phyloP scores from a whole-genome alignment of 2,113 vertebrate genomes.

The Catagonus wagneri region DNA sequence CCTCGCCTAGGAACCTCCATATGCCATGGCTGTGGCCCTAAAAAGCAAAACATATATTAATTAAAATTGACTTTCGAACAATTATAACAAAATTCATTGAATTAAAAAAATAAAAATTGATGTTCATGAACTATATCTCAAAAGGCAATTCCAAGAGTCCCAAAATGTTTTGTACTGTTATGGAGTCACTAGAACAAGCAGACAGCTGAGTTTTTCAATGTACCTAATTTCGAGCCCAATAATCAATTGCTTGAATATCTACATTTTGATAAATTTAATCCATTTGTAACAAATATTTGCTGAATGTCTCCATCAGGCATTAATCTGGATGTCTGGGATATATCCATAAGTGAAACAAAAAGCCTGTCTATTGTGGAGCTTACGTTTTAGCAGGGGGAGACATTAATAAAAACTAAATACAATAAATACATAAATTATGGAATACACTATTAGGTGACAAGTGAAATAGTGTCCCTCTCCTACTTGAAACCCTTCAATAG shows the following conservation, averaged over 20 bases:
- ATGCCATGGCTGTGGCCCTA: too few relatives aligned
- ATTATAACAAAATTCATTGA: too few relatives aligned
- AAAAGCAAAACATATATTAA: too few relatives aligned
- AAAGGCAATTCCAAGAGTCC: slow-evolving; percentile 19
- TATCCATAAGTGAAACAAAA: slow-evolving; percentile 20
- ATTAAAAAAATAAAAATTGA: neutral
- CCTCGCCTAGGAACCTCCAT: too few relatives aligned
- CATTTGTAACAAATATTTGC: slow-evolving; percentile 32
- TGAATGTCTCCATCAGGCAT: neutral
- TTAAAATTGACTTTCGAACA: too few relatives aligned
- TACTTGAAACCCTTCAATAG: slow-evolving; percentile 1
- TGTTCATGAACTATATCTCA: slow-evolving; percentile 46
- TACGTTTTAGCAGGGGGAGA: neutral
- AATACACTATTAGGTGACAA: neutral
- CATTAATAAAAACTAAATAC: neutral
- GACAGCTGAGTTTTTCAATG: neutral
- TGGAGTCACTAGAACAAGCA: slow-evolving; percentile 12
- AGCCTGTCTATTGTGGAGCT: neutral
- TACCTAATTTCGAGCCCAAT: neutral
- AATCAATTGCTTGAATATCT: slow-evolving; percentile 12
- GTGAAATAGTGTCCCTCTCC: neutral
- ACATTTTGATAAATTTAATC: slow-evolving; percentile 19
- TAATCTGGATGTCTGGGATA: neutral
- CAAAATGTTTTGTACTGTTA: neutral
- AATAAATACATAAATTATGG: neutral